Percentiles rank a stretch among this genome's conserved stretches.
phyloP scores from a whole-genome alignment of 2,113 vertebrate species.

The Leiothrix lutea region DNA sequence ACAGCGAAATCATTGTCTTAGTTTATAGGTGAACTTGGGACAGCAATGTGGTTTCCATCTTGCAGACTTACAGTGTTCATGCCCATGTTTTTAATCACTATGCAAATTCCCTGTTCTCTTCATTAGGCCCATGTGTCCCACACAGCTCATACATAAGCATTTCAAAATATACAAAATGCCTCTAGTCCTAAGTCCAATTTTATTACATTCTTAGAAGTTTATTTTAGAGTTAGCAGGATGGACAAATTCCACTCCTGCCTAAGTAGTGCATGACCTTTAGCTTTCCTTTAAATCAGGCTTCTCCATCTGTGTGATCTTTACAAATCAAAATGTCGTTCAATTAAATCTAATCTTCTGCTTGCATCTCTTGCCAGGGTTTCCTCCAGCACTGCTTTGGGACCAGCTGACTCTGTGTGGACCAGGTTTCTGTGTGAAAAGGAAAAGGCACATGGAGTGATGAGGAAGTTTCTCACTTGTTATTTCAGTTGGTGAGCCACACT shows the following conservation, averaged over 20 bases:
- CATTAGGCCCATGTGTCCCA: background rate
- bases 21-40: background rate
- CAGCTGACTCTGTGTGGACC: background rate
- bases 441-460: background rate
- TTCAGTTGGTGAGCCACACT: background rate
- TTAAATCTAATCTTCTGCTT: background rate
- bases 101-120: background rate
- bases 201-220: conserved; percentile 43
- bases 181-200: conserved; percentile 23
- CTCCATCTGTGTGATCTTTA: conserved; percentile 36
- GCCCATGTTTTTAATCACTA: background rate
- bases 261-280: conserved; percentile 37
- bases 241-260: conserved; percentile 43
- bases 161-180: background rate
- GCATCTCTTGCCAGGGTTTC: background rate
- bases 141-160: background rate
- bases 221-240: conserved; percentile 10
- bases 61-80: background rate
- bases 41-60: background rate
- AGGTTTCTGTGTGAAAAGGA: background rate
- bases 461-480: background rate
- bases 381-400: background rate
- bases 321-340: background rate
- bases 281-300: conserved; percentile 6
- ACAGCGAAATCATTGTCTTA: background rate